Evolutionary conservation across 2,113 vertebrate genomes (phyloP), one percentile per base, ranked within the genome.

Genomic region (Ibidorhyncha struthersii): DNA sequence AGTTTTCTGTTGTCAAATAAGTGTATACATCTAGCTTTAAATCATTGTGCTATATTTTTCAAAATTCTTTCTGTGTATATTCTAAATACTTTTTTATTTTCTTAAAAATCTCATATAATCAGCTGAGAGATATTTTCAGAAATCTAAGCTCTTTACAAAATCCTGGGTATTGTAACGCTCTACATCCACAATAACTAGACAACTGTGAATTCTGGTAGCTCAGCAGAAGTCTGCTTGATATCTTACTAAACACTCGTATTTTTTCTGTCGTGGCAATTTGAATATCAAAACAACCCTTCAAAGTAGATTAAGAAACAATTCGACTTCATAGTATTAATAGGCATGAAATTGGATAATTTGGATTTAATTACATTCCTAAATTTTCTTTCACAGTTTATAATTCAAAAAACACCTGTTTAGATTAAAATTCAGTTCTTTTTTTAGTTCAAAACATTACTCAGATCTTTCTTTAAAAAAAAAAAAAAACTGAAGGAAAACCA

Each of bases 291-390:
- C 92, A 97, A 62, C 90, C 63, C 90, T 97, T 97, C 94, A 96
- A 97, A 97, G 95, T 38, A 93, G 77, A 96, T 97, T 96, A 97
- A 96, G 96, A 93, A 97, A 97, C 97, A 97, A 97, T 97, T 96
- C 10, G 0, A 82, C 90, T 97, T 96, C 93, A 91, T 82, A 93
- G 92, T 93, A 96, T 97, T 97, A 97, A 94, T 95, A 63, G 88
- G 96, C 94, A 96, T 97, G 97, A 97, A 98, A 98, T 97, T 97
- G 96, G 95, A 97, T 97, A 97, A 98, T 97, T 97, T 96, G 96
- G 86, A 94, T 95, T 97, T 98, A 98, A 97, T 97, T 98, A 91
- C 95, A 72, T 86, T 94, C 70, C 95, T 93, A 87, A 85, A 16
- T 97, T 94, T 97, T 91, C 73, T 55, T 96, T 89, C 80, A 96